A percentile compares a stretch with the other conserved stretches of the same genome.
phyloP scores from a whole-genome alignment of 2,888 invertebrate species.

The Aproaerema taeniolella region DNA sequence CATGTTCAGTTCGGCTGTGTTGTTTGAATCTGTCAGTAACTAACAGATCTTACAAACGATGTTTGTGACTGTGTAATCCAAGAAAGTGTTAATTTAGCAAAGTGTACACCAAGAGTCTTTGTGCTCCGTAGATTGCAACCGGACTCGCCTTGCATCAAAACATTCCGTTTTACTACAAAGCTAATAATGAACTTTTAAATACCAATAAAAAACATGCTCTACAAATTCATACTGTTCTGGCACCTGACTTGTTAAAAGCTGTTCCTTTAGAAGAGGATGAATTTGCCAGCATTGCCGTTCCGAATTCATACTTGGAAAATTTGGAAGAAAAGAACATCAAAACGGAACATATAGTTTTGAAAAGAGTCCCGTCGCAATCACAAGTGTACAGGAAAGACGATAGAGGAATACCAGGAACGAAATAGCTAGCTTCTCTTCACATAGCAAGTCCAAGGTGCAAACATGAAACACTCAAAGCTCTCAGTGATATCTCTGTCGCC shows the following conservation, averaged over 20 bases:
- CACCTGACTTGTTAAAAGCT: background rate
- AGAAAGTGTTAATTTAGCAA: constrained; percentile 70
- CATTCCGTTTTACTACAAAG: constrained; percentile 40
- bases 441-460: constrained; percentile 79
- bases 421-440: constrained; percentile 75
- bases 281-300: constrained; percentile 2
- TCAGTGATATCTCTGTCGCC: constrained; percentile 65
- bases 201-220: constrained; percentile 6
- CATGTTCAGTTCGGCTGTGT: constrained; percentile 1
- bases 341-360: background rate
- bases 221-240: constrained; percentile 4
- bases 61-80: constrained; percentile 77
- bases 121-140: constrained; percentile 78
- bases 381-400: constrained; percentile 74
- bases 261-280: background rate
- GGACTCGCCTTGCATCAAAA: constrained; percentile 55
- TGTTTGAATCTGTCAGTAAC: background rate
- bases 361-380: constrained; percentile 71
- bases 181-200: constrained; percentile 13
- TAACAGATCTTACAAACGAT: constrained; percentile 34
- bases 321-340: background rate
- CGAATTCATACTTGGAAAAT: no score
- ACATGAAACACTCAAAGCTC: constrained; percentile 79
- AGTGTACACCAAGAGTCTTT: constrained; percentile 76
- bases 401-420: constrained; percentile 75